Evolutionary conservation across 1,140 invertebrate genomes (phyloP).

Genomic region (Helicoverpa zea): DNA sequence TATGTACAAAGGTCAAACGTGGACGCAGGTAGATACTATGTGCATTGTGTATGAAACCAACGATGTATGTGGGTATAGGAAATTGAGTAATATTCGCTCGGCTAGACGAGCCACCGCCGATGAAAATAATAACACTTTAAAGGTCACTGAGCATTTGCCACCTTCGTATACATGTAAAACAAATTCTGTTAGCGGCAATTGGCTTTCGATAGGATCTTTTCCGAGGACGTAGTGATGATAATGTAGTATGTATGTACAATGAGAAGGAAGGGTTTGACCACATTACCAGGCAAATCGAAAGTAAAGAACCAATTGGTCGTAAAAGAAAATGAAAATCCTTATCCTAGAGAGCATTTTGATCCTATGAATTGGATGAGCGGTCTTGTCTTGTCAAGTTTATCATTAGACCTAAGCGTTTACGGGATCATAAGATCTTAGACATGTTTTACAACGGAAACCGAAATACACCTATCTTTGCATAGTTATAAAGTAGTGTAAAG

Average conservation of each 20-base stretch:
- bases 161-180: slow-evolving; percentile 21
- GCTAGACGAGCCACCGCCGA: slow-evolving; percentile 37
- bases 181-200: slow-evolving; percentile 11
- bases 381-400: no score
- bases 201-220: not conserved
- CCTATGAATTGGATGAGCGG: no score
- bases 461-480: slow-evolving; percentile 6
- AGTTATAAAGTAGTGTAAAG: slow-evolving; percentile 44
- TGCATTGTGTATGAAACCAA: slow-evolving; percentile 20
- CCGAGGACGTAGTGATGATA: not conserved
- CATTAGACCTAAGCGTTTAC: no score
- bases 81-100: slow-evolving; percentile 47
- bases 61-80: slow-evolving; percentile 40
- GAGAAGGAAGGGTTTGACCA: not conserved
- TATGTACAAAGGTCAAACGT: slow-evolving; percentile 44
- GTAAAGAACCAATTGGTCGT: no score
- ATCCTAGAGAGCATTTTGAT: no score
- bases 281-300: no score
- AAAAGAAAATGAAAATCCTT: no score
- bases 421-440: not conserved
- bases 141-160: slow-evolving; percentile 45
- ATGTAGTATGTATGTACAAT: not conserved
- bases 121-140: slow-evolving; percentile 43
- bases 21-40: slow-evolving; percentile 4
- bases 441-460: slow-evolving; percentile 1